phyloP scores from a whole-genome alignment of 2,888 invertebrate species.

The Synanthedon andrenaeformis region DNA sequence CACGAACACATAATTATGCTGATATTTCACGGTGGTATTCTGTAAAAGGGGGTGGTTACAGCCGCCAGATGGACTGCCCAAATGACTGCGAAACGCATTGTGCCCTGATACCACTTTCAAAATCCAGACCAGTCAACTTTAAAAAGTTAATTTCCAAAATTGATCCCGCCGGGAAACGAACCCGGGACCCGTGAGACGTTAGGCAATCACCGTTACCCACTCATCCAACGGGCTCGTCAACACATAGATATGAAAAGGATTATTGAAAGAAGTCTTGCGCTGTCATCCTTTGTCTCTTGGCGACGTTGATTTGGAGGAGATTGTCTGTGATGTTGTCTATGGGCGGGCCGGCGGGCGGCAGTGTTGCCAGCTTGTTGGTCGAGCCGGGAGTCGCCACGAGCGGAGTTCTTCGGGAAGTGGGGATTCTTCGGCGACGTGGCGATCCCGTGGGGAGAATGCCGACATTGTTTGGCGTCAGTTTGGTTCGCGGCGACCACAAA shows the following conservation, averaged over 20 bases:
- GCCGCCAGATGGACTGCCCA: too few species aligned
- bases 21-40: too few species aligned
- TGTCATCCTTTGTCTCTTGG: conserved; percentile 78
- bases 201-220: too few species aligned
- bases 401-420: conserved; percentile 20
- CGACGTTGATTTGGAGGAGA: conserved; percentile 82
- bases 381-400: conserved; percentile 32
- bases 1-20: too few species aligned
- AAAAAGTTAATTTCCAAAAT: too few species aligned
- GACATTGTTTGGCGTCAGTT: conserved; percentile 49
- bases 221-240: too few species aligned
- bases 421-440: conserved; percentile 31
- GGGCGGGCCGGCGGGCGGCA: conserved; percentile 15
- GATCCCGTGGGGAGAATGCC: conserved; percentile 37
- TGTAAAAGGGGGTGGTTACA: too few species aligned
- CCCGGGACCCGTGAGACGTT: too few species aligned
- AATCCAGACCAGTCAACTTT: too few species aligned
- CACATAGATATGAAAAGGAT: not conserved
- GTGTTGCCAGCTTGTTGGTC: conserved; percentile 14
- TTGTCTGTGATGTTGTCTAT: conserved; percentile 81
- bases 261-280: conserved; percentile 84
- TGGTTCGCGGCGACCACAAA: conserved; percentile 57
- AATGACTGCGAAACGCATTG: too few species aligned
- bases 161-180: too few species aligned
- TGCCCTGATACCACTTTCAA: too few species aligned